These are phyloP conservation scores for Cairina moschata DNA, from an alignment of 2,113 vertebrate genomes.

Conservation along the genomic window DNA sequence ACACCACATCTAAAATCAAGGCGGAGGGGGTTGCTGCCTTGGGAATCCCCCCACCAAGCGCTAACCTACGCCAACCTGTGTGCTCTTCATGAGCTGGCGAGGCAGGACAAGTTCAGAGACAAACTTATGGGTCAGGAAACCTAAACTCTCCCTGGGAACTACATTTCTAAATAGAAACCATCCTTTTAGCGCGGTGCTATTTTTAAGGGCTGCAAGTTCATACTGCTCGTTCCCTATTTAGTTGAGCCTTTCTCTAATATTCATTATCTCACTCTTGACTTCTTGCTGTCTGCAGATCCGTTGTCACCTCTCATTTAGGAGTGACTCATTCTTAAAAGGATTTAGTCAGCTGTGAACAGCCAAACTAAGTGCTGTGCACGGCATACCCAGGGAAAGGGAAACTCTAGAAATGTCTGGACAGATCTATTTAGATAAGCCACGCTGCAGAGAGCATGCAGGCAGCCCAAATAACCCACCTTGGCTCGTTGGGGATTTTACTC, in stretches of 20 bases:
- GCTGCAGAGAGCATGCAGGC: background rate
- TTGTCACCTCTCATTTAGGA: constrained; percentile 59
- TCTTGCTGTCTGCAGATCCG: constrained; percentile 35
- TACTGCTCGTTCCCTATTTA: background rate
- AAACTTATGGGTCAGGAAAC: constrained; percentile 4
- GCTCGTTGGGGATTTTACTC: background rate
- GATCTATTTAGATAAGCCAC: background rate
- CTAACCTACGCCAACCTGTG: background rate
- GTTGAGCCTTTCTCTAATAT: constrained; percentile 40
- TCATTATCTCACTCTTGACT: constrained; percentile 44
- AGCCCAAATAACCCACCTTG: background rate
- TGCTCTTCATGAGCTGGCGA: background rate
- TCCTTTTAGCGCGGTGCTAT: constrained; percentile 21
- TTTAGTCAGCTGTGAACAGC: constrained; percentile 65
- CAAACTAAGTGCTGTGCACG: background rate
- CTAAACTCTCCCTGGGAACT: background rate
- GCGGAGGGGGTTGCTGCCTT: background rate
- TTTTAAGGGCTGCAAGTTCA: constrained; percentile 25
- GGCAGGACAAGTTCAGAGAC: background rate
- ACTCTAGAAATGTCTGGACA: constrained; percentile 34
- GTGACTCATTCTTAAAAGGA: constrained; percentile 57
- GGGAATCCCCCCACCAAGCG: background rate
- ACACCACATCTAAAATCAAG: accelerated
- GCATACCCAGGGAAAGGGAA: background rate
- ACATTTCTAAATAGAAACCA: constrained; percentile 32